Percentiles rank a stretch among this genome's conserved stretches.
These are phyloP conservation scores for Enteromius treurensis DNA, from an alignment of 2,797 vertebrate genomes.

Conservation along the genomic window DNA sequence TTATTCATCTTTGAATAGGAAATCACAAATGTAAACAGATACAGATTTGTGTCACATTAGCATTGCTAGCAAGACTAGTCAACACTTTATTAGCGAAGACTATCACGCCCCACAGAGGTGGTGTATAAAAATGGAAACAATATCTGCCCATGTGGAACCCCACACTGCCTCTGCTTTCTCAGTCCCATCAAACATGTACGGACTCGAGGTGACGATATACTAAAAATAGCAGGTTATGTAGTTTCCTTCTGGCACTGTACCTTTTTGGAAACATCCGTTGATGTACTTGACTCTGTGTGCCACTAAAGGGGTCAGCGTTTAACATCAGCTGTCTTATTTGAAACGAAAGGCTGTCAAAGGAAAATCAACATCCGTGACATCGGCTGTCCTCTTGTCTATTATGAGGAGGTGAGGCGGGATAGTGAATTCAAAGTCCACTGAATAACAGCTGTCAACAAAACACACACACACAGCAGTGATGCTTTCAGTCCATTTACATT, in stretches of 20 bases:
- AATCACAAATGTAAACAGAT: slow-evolving; percentile 33
- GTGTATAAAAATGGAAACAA: slow-evolving; percentile 5
- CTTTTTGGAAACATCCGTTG: slow-evolving; percentile 19
- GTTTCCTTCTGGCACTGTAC: slow-evolving; percentile 8
- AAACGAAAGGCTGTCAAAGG: slow-evolving; percentile 23
- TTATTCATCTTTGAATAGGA: slow-evolving; percentile 26
- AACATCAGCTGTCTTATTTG: slow-evolving; percentile 36
- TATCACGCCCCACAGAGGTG: not conserved
- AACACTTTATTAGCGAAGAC: slow-evolving; percentile 9
- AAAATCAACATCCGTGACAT: slow-evolving; percentile 15
- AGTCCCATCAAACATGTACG: not conserved
- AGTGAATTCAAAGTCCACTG: slow-evolving; percentile 13
- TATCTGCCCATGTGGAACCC: not conserved
- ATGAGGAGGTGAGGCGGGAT: slow-evolving; percentile 19
- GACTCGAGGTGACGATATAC: slow-evolving; percentile 12
- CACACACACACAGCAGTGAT: slow-evolving; percentile 14
- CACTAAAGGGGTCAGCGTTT: slow-evolving; percentile 17
- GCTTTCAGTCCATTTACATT: slow-evolving; percentile 32
- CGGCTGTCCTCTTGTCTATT: slow-evolving; percentile 29
- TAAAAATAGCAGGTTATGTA: slow-evolving; percentile 39
- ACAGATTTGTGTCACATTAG: slow-evolving; percentile 17
- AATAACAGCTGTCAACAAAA: slow-evolving; percentile 20
- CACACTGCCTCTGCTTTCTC: not conserved
- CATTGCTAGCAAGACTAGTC: slow-evolving; percentile 4
- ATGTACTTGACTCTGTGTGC: slow-evolving; percentile 7